phyloP scores from a whole-genome alignment of 2,888 invertebrate species.

The Acleris sparsana region DNA sequence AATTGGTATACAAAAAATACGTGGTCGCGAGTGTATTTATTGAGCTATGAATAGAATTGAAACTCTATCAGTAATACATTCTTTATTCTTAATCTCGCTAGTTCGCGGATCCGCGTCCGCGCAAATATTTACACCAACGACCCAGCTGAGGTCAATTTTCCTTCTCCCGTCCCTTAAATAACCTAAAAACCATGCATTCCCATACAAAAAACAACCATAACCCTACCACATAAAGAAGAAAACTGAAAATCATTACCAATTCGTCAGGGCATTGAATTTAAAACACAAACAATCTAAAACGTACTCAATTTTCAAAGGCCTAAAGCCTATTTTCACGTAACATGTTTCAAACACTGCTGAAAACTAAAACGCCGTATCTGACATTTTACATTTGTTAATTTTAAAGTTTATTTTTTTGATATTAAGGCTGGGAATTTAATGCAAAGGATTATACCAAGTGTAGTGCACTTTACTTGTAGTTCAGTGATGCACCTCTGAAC shows the following conservation, averaged over 20 bases:
- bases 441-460: constrained; percentile 55
- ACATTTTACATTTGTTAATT: constrained; percentile 19
- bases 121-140: constrained; percentile 79
- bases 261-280: constrained; percentile 40
- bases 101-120: constrained; percentile 66
- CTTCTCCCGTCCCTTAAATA: constrained; percentile 46
- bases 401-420: constrained; percentile 22
- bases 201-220: constrained; percentile 42
- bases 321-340: constrained; percentile 62
- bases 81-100: constrained; percentile 69
- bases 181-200: constrained; percentile 41
- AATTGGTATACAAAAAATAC: no score
- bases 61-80: constrained; percentile 18
- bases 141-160: constrained; percentile 80
- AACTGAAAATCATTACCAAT: constrained; percentile 3
- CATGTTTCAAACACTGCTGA: constrained; percentile 41
- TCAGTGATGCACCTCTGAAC: constrained; percentile 74
- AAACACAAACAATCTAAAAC: constrained; percentile 51
- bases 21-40: no score
- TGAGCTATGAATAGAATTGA: no score
- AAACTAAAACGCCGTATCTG: constrained; percentile 45
- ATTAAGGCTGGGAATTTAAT: constrained; percentile 43
- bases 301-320: constrained; percentile 51
- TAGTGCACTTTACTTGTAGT: constrained; percentile 72
- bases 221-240: constrained; percentile 35